Conservation (phyloP, 1,140 invertebrate species). For the Drosophila cardini region DNA sequence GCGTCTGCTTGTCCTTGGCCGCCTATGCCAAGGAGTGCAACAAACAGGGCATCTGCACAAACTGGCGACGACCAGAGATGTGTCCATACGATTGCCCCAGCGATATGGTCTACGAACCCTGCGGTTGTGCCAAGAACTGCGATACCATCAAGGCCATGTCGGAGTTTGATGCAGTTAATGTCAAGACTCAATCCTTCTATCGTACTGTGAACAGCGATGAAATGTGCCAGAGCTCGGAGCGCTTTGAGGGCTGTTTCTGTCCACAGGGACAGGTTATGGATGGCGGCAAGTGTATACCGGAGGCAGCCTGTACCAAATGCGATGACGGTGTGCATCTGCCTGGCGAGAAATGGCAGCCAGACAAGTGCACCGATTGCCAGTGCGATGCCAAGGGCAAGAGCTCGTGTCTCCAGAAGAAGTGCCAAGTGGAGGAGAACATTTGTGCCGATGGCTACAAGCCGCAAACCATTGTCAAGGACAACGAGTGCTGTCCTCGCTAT, state of each 20-base stretch:
- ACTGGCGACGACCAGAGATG: slow-evolving; percentile 88
- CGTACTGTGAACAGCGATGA: slow-evolving; percentile 84
- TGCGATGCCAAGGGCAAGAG: slow-evolving; percentile 86
- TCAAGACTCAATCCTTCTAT: slow-evolving; percentile 75
- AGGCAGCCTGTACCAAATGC: slow-evolving; percentile 74
- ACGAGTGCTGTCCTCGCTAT: slow-evolving; percentile 89
- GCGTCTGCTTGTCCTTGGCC: slow-evolving; percentile 88
- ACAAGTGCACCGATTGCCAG: slow-evolving; percentile 91
- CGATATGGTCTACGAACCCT: slow-evolving; percentile 89
- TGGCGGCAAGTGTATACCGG: slow-evolving; percentile 83
- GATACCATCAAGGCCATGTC: slow-evolving; percentile 85
- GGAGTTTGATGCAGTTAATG: slow-evolving; percentile 84
- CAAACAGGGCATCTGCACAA: slow-evolving; percentile 88
- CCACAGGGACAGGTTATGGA: slow-evolving; percentile 87
- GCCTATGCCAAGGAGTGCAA: slow-evolving; percentile 91
- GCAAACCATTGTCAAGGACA: slow-evolving; percentile 85
- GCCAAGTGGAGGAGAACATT: slow-evolving; percentile 86
- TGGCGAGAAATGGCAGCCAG: slow-evolving; percentile 86
- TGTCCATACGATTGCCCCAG: slow-evolving; percentile 87
- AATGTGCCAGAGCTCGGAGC: slow-evolving; percentile 85
- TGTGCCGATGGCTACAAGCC: slow-evolving; percentile 86
- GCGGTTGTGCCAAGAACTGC: slow-evolving; percentile 90
- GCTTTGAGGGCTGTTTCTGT: slow-evolving; percentile 93
- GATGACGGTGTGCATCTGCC: slow-evolving; percentile 84
- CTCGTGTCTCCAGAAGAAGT: slow-evolving; percentile 87